Conservation (phyloP, 2,888 invertebrate genomes). For the Chironomus tentans region DNA sequence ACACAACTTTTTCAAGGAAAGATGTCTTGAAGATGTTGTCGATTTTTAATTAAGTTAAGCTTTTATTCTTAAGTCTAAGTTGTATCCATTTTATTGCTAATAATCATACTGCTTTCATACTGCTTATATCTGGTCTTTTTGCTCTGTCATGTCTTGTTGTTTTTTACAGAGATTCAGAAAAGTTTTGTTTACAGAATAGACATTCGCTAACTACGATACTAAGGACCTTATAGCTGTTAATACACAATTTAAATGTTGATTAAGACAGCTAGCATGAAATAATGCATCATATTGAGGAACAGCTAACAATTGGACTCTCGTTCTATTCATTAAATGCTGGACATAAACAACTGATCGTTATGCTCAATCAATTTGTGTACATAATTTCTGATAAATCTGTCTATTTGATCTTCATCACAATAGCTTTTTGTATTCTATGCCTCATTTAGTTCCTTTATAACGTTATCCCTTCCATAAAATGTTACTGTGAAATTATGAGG, state of each 20-base stretch:
- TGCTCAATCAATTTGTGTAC: neutral
- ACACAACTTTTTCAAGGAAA: constrained; percentile 54
- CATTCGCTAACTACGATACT: neutral
- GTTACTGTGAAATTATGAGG: neutral
- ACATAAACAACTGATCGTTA: neutral
- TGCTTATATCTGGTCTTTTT: too few species aligned
- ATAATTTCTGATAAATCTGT: neutral
- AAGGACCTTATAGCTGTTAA: neutral
- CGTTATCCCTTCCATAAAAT: neutral
- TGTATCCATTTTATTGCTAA: too few species aligned
- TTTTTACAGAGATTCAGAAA: neutral
- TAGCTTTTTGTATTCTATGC: neutral
- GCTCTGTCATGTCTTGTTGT: too few species aligned
- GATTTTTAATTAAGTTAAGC: constrained; percentile 43
- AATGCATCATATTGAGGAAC: neutral
- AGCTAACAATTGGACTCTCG: neutral
- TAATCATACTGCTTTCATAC: too few species aligned
- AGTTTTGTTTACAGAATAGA: constrained; percentile 13
- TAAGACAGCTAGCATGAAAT: neutral
- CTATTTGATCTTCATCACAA: neutral
- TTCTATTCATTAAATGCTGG: neutral
- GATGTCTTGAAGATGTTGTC: constrained; percentile 49
- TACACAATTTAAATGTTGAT: neutral
- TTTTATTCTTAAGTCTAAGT: too few species aligned
- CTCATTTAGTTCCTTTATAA: neutral